Evolutionary conservation across 2,888 invertebrate genomes (phyloP).

Genomic region (Coleophora flavipennella): DNA sequence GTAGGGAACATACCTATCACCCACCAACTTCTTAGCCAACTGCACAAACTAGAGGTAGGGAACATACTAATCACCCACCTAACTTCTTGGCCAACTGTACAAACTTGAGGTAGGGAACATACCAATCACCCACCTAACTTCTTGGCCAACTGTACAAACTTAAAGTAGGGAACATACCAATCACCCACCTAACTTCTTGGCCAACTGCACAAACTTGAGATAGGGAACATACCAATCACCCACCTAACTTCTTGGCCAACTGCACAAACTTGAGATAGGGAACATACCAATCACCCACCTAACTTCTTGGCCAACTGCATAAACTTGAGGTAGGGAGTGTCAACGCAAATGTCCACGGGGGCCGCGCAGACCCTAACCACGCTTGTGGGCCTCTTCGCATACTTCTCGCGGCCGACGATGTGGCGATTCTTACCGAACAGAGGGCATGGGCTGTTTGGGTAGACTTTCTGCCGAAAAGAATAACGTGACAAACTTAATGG

Average conservation of each 20-base stretch:
- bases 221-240: constrained; percentile 34
- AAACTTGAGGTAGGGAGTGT: constrained; percentile 35
- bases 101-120: too few relatives aligned
- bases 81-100: too few relatives aligned
- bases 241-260: constrained; percentile 37
- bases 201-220: constrained; percentile 30
- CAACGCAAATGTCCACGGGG: constrained; percentile 33
- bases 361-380: constrained; percentile 46
- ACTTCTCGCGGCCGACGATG: constrained; percentile 14
- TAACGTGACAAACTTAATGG: too few relatives aligned
- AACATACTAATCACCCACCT: too few relatives aligned
- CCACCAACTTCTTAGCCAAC: too few relatives aligned
- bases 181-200: constrained; percentile 32
- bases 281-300: constrained; percentile 32
- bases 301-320: constrained; percentile 31
- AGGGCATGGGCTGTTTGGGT: constrained; percentile 41
- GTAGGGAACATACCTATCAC: too few relatives aligned
- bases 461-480: constrained; percentile 31
- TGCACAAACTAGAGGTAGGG: too few relatives aligned
- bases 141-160: too few relatives aligned
- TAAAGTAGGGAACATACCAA: too few relatives aligned
- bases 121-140: too few relatives aligned
- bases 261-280: constrained; percentile 34
- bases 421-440: constrained; percentile 26
- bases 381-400: constrained; percentile 15